Evolutionary conservation across 2,797 vertebrate genomes (phyloP), one percentile per base, ranked within the genome.

Genomic region (Danio jaintianensis): DNA sequence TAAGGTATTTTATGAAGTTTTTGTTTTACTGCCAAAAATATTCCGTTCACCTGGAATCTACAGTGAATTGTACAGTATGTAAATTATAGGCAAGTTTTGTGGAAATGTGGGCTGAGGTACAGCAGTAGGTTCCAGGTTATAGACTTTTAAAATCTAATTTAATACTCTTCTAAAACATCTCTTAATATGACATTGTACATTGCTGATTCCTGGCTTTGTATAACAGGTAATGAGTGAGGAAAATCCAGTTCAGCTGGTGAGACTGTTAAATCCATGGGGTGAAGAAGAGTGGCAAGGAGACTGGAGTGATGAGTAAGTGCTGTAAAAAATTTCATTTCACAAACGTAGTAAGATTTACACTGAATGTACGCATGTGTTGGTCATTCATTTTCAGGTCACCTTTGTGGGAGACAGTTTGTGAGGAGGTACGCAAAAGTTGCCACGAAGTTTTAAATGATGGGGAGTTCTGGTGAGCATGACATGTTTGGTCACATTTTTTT

Each of bases 221-320:
- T 11, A 15, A 68, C 86, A 96, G 96, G 81, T 95, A 53, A 90
- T 83, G 43, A 94, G 92, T 79, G 79, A 75, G 52, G 85, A 88
- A 7, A 88, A 87, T 63, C 62, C 78, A 2, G 92, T 94, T 71
- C 85, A 91, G 20, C 89, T 96, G 13, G 91, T 96, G 56, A 94
- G 94, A 81, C 82, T 97, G 80, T 92, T 92, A 91, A 97, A 96
- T 89, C 96, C 95, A 0, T 96, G 94, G 95, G 95, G 95, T 0
- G 79, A 85, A 53, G 91, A 86, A 68, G 95, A 96, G 79, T 97
- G 96, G 96, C 95, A 82, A 1, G 95, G 95, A 86, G 91, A 92
- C 80, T 96, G 96, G 96, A 95, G 95, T 86, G 96, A 97, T 85
- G 71, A 75, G 96, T 96, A 85, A 89, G 85, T 80, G 4, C 2